These are phyloP conservation scores for Campylomormyrus numenius DNA, from an alignment of 2,113 vertebrate species.

Conservation along the genomic window DNA sequence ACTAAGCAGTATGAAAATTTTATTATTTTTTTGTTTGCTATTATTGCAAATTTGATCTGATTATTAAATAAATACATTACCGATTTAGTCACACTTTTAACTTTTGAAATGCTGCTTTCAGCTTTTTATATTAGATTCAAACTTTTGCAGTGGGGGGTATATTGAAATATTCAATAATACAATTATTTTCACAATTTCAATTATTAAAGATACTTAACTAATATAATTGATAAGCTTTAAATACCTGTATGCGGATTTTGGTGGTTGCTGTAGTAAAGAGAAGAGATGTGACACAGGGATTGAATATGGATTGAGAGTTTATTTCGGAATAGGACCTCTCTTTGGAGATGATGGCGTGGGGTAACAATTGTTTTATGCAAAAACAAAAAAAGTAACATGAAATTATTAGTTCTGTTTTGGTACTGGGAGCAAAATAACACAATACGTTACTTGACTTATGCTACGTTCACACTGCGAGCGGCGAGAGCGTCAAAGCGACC, in stretches of 20 bases:
- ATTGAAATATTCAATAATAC: neutral
- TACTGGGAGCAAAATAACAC: neutral
- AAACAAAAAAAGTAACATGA: neutral
- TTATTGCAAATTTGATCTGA: neutral
- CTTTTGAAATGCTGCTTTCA: neutral
- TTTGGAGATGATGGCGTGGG: neutral
- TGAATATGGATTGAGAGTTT: neutral
- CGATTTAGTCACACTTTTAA: neutral
- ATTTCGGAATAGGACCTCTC: neutral
- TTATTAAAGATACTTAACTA: neutral
- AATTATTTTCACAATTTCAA: neutral
- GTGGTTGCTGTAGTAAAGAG: neutral
- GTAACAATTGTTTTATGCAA: neutral
- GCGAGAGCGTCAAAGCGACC: too few relatives aligned
- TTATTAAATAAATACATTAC: neutral
- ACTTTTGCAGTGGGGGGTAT: neutral
- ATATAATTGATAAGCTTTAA: neutral
- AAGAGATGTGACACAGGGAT: neutral
- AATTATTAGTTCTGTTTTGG: neutral
- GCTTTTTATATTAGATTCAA: neutral
- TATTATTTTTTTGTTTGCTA: neutral
- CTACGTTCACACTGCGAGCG: too few relatives aligned
- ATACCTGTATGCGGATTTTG: neutral
- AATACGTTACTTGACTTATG: neutral
- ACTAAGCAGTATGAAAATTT: neutral